Evolutionary conservation across 30 jellyfish, hydroid and myxozoan species (phyloP).

Genomic region (Mastigias papua): DNA sequence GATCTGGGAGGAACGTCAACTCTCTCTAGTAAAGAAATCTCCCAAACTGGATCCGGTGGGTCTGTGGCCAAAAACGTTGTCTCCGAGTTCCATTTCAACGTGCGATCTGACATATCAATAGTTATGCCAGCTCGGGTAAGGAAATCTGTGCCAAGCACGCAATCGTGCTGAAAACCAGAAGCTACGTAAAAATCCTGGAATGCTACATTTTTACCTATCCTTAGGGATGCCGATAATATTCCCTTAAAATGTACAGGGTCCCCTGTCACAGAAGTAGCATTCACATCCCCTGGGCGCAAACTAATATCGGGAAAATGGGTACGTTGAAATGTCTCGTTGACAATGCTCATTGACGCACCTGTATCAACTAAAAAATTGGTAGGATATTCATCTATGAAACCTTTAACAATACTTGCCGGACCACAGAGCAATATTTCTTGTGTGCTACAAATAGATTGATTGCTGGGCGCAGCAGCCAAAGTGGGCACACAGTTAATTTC

Average conservation of each 20-base stretch:
- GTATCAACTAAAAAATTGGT: conserved; percentile 29
- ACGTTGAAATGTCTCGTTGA: conserved; percentile 33
- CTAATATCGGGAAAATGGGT: conserved; percentile 32
- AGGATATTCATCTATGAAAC: conserved; percentile 34
- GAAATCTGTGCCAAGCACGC: conserved; percentile 46
- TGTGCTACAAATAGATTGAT: no score
- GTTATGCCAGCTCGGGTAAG: conserved; percentile 37
- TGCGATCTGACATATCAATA: no score
- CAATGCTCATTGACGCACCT: no score
- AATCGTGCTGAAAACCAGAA: no score
- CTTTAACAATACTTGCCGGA: conserved; percentile 19
- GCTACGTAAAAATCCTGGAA: no score
- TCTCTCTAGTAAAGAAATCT: conserved; percentile 1
- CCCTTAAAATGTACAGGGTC: conserved; percentile 63
- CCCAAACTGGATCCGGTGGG: conserved; percentile 44
- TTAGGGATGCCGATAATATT: conserved; percentile 47
- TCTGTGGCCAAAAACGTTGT: conserved; percentile 40
- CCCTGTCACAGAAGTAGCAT: conserved; percentile 55
- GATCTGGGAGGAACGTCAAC: conserved; percentile 27
- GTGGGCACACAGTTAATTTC: neutral
- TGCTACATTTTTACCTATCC: no score
- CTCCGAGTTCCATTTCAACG: conserved; percentile 45
- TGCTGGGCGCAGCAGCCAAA: neutral
- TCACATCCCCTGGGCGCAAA: conserved; percentile 35
- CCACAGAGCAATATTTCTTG: conserved; percentile 15